Evolutionary conservation across 2,888 invertebrate species (phyloP).

Genomic region (Pseudanteris insignis): DNA sequence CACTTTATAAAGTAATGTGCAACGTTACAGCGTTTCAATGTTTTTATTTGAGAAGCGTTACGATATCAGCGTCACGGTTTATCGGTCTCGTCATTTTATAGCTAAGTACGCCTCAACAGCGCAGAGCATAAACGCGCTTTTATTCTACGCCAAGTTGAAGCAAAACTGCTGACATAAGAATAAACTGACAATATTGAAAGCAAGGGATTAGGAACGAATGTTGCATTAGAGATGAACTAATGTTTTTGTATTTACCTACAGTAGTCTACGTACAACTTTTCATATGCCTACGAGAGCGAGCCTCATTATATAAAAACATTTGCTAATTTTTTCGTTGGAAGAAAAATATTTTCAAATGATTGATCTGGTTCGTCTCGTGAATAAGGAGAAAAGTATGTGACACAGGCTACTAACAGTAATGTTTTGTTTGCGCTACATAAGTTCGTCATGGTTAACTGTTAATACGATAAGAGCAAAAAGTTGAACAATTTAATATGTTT

Average conservation of each 20-base stretch:
- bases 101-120: slow-evolving; percentile 38
- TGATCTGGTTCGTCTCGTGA: too few species aligned
- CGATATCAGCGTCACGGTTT: slow-evolving; percentile 41
- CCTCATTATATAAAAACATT: too few species aligned
- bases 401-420: too few species aligned
- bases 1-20: slow-evolving; percentile 25
- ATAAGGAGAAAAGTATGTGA: too few species aligned
- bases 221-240: slow-evolving; percentile 8
- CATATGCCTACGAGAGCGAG: too few species aligned
- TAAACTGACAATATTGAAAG: slow-evolving; percentile 38
- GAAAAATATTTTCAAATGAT: too few species aligned
- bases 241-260: slow-evolving; percentile 14
- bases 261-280: too few species aligned
- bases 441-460: too few species aligned
- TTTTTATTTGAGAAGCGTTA: slow-evolving; percentile 40
- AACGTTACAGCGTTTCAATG: slow-evolving; percentile 31
- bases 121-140: slow-evolving; percentile 36
- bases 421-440: too few species aligned
- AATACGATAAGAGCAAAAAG: too few species aligned
- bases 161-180: slow-evolving; percentile 40
- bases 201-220: slow-evolving; percentile 36
- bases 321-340: too few species aligned
- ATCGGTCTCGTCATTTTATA: slow-evolving; percentile 39
- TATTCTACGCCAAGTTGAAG: slow-evolving; percentile 22
- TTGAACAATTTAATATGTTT: too few species aligned